Evolutionary conservation across 2,888 invertebrate species (phyloP).

Genomic region (Anthrax anthrax): DNA sequence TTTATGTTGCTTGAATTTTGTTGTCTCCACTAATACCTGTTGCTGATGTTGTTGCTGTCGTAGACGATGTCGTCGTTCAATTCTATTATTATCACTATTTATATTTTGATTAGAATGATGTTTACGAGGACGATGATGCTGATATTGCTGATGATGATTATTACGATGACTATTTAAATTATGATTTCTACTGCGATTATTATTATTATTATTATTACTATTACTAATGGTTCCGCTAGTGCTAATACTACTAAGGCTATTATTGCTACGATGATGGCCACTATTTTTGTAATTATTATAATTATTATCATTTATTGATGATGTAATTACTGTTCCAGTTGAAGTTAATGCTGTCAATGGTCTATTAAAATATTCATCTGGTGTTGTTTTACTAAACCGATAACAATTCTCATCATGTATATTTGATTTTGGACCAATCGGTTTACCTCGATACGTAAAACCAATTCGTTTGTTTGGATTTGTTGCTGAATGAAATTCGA

Average conservation of each 20-base stretch:
- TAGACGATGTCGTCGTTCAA: slow-evolving; percentile 1
- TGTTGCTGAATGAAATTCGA: slow-evolving; percentile 31
- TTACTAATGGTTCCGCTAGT: slow-evolving; percentile 18
- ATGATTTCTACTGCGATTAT: slow-evolving; percentile 14
- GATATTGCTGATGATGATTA: background rate
- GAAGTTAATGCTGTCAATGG: background rate
- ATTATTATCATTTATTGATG: slow-evolving; percentile 11
- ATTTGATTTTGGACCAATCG: slow-evolving; percentile 30
- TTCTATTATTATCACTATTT: slow-evolving; percentile 13
- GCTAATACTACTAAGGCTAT: slow-evolving; percentile 15
- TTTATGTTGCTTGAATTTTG: background rate
- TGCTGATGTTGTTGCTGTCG: background rate
- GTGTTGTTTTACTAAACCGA: slow-evolving; percentile 29
- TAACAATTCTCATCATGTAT: slow-evolving; percentile 30
- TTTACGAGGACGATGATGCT: background rate
- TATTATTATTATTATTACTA: slow-evolving; percentile 18
- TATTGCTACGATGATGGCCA: slow-evolving; percentile 1
- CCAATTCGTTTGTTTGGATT: slow-evolving; percentile 31
- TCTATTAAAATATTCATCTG: slow-evolving; percentile 28
- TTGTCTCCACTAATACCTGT: background rate
- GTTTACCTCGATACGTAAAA: slow-evolving; percentile 33
- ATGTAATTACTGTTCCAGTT: slow-evolving; percentile 9
- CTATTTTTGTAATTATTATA: slow-evolving; percentile 6
- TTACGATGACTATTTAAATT: slow-evolving; percentile 21
- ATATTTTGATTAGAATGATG: background rate